These are phyloP conservation scores for Macroteleia sp. DNA, from an alignment of 2,888 invertebrate genomes.

Conservation along the genomic window DNA sequence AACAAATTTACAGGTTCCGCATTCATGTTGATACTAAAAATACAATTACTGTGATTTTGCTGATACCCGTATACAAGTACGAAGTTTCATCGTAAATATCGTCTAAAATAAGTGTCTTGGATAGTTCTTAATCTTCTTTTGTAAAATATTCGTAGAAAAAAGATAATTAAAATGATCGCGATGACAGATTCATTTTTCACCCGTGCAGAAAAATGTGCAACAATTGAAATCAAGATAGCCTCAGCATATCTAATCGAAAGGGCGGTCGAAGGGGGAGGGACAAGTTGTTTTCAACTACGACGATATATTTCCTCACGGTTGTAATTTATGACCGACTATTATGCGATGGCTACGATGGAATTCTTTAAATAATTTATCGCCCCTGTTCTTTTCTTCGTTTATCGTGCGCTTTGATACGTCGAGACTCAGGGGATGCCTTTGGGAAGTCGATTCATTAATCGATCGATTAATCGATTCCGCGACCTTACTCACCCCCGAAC, in stretches of 20 bases:
- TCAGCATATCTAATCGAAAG: slow-evolving; percentile 61
- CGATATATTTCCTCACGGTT: slow-evolving; percentile 62
- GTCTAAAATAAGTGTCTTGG: no score
- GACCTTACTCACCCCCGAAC: slow-evolving; percentile 48
- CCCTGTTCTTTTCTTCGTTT: slow-evolving; percentile 76
- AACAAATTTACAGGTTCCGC: no score
- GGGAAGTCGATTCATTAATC: slow-evolving; percentile 74
- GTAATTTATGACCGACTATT: slow-evolving; percentile 79
- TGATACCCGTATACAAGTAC: no score
- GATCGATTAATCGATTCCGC: slow-evolving; percentile 75
- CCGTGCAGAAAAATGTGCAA: slow-evolving; percentile 46
- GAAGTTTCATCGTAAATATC: no score
- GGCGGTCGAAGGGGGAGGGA: slow-evolving; percentile 50
- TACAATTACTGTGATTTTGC: no score
- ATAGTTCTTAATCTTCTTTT: no score
- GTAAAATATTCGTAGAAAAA: slow-evolving; percentile 21
- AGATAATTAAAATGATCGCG: slow-evolving; percentile 56
- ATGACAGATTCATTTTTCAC: slow-evolving; percentile 63
- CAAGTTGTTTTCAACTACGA: slow-evolving; percentile 63
- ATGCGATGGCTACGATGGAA: slow-evolving; percentile 78
- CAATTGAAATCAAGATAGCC: slow-evolving; percentile 58
- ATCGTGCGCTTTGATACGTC: slow-evolving; percentile 58
- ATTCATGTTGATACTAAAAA: no score
- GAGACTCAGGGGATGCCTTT: slow-evolving; percentile 62
- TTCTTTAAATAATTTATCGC: slow-evolving; percentile 81